Base-by-base conservation (phyloP, 92 coral and sea anemone species). In the Paragorgia papillata region DNA sequence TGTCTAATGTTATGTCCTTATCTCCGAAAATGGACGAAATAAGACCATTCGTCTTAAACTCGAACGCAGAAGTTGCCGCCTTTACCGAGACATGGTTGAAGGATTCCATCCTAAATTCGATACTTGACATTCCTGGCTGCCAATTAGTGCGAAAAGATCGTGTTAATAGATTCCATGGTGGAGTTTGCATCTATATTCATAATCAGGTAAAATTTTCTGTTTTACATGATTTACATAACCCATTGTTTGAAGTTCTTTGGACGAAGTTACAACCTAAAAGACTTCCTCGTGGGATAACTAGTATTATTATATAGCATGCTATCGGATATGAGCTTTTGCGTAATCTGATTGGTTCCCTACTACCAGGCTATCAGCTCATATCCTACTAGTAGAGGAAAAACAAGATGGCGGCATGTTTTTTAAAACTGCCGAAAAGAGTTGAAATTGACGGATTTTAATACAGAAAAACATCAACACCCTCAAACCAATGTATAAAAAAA, bases 1-100 rank as follows among this genome's bases (percentile, higher is more conserved):
- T n/a, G n/a, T n/a, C n/a, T n/a, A n/a, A n/a, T n/a, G 84, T 80
- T n/a, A 69, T 80, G 79, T 64, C 76, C 44, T 63, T 80, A 29
- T 73, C 68, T 31, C 84, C 79, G 0, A 80, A 80, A 68, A 67
- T 80, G 24, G 84, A 80, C 26, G 79, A 80, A 80, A 17, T 79
- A 54, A 65, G 46, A 51, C 17, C 62, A 79, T 51, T 20, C 28
- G 54, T 62, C 66, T 7, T 55, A 33, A 66, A 71, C 63, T 32
- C 43, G 66, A 64, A 20, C 44, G 78, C 51, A 44, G 44, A 63
- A 9, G 12, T 35, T 69, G 39, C 74, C 48, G 66, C 17, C 75
- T 59, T 78, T 68, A 69, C 62, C n/a, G n/a, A n/a, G n/a, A n/a
- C n/a, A n/a, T n/a, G n/a, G n/a, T n/a, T 40, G 28, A 78, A 78